phyloP scores from a whole-genome alignment of 2,888 invertebrate species.

The Adelognathus sp. region DNA sequence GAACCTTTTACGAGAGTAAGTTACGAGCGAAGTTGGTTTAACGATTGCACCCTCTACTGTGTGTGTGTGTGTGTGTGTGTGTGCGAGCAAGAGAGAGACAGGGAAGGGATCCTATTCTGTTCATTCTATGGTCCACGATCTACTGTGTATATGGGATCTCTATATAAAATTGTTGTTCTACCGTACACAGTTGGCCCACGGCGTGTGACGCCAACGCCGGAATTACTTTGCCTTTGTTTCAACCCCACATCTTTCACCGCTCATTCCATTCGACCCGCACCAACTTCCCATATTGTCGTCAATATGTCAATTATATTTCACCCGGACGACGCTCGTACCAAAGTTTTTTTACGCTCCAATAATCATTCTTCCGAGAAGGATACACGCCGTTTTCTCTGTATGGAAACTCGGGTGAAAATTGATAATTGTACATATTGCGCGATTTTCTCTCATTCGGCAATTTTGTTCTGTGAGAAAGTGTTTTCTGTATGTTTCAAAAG shows the following conservation, averaged over 20 bases:
- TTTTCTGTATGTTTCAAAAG: too few relatives aligned
- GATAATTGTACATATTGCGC: too few relatives aligned
- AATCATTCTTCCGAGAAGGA: background rate
- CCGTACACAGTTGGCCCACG: conserved; percentile 3
- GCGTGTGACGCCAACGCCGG: background rate
- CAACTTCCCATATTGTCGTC: background rate
- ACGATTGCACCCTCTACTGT: conserved; percentile 58
- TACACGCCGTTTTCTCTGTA: too few relatives aligned
- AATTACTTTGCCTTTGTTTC: conserved; percentile 19
- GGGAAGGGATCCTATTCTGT: background rate
- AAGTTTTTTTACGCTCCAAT: background rate
- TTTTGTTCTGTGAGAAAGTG: too few relatives aligned
- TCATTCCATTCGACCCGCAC: background rate
- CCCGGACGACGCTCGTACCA: background rate
- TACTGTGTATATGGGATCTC: background rate
- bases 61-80: conserved; percentile 7
- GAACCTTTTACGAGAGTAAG: conserved; percentile 65
- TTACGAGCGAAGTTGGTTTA: conserved; percentile 66
- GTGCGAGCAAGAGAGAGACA: too few relatives aligned
- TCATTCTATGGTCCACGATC: conserved; percentile 13
- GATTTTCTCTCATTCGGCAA: too few relatives aligned
- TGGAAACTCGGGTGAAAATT: too few relatives aligned
- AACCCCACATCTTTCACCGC: background rate
- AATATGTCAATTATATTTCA: background rate
- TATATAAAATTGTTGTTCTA: background rate